Evolutionary conservation across 1,140 invertebrate species (phyloP).

Genomic region (Hyles vespertilio): DNA sequence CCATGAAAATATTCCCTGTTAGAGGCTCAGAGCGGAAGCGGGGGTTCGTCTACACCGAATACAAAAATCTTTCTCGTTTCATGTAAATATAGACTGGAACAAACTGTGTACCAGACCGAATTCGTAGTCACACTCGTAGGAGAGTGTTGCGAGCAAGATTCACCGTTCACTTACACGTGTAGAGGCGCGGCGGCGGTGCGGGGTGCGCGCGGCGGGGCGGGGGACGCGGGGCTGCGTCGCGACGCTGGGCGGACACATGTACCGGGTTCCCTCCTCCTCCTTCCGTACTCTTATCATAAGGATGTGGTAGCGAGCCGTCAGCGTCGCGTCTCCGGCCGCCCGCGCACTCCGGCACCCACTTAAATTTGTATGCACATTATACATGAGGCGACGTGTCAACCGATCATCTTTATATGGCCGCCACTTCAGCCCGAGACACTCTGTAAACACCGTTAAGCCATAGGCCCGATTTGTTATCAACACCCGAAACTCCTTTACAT

Average conservation of each 20-base stretch:
- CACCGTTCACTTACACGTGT: slow-evolving; percentile 49
- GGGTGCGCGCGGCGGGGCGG: neutral
- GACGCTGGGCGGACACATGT: slow-evolving; percentile 58
- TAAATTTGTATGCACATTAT: slow-evolving; percentile 71
- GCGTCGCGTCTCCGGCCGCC: slow-evolving; percentile 18
- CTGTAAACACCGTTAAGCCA: slow-evolving; percentile 46
- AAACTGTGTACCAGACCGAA: slow-evolving; percentile 47
- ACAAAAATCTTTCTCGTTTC: slow-evolving; percentile 49
- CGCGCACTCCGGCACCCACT: slow-evolving; percentile 34
- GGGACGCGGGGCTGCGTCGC: slow-evolving; percentile 26
- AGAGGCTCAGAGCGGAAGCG: slow-evolving; percentile 27
- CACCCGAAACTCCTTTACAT: slow-evolving; percentile 8
- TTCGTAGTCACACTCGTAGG: slow-evolving; percentile 29
- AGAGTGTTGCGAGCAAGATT: slow-evolving; percentile 33
- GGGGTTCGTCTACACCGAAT: slow-evolving; percentile 39
- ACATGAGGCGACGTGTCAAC: slow-evolving; percentile 59
- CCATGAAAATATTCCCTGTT: slow-evolving; percentile 28
- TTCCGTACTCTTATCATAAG: slow-evolving; percentile 40
- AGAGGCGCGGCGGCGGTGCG: slow-evolving; percentile 16
- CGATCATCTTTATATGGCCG: slow-evolving; percentile 64
- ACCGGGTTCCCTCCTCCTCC: slow-evolving; percentile 34
- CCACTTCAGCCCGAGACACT: slow-evolving; percentile 37
- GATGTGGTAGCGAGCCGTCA: slow-evolving; percentile 33
- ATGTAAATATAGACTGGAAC: slow-evolving; percentile 62
- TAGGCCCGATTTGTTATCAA: slow-evolving; percentile 29